phyloP scores from a whole-genome alignment of 23 tunicate genomes.

The Halocynthia roretzi region DNA sequence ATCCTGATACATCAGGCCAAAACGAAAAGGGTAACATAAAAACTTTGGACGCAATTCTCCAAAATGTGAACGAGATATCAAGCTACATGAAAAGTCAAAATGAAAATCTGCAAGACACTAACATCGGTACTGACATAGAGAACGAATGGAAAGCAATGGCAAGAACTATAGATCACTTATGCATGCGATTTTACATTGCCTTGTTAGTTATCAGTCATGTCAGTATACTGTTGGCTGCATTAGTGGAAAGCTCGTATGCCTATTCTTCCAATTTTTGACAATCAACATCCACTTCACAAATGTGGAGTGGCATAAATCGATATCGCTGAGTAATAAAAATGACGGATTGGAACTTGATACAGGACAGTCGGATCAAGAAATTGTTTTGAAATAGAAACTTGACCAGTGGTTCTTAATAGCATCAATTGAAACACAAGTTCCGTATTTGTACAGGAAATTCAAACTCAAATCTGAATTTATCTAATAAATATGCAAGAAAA shows the following conservation, averaged over 20 bases:
- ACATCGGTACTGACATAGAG: constrained; percentile 27
- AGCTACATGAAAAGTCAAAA: constrained; percentile 9
- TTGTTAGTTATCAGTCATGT: constrained; percentile 51
- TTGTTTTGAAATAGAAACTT: too few relatives aligned
- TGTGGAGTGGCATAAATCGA: background rate
- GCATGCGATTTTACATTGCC: constrained; percentile 41
- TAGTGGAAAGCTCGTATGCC: background rate
- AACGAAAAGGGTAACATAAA: too few relatives aligned
- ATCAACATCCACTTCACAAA: background rate
- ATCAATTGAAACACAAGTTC: too few relatives aligned
- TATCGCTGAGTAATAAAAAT: too few relatives aligned
- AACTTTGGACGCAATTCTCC: background rate
- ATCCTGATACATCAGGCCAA: too few relatives aligned
- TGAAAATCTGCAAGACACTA: constrained; percentile 27
- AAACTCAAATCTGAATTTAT: too few relatives aligned
- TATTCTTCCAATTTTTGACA: background rate
- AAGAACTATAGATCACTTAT: constrained; percentile 42
- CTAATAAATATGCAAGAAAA: too few relatives aligned
- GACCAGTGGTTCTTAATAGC: too few relatives aligned
- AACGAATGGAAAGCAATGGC: constrained; percentile 75
- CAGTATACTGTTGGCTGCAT: constrained; percentile 28
- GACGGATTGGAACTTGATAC: too few relatives aligned
- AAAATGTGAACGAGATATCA: constrained; percentile 24
- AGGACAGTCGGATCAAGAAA: too few relatives aligned
- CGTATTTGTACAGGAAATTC: too few relatives aligned